Evolutionary conservation across 2,888 invertebrate species (phyloP), one percentile per base, ranked within the genome.

Genomic region (Gordius sp.): DNA sequence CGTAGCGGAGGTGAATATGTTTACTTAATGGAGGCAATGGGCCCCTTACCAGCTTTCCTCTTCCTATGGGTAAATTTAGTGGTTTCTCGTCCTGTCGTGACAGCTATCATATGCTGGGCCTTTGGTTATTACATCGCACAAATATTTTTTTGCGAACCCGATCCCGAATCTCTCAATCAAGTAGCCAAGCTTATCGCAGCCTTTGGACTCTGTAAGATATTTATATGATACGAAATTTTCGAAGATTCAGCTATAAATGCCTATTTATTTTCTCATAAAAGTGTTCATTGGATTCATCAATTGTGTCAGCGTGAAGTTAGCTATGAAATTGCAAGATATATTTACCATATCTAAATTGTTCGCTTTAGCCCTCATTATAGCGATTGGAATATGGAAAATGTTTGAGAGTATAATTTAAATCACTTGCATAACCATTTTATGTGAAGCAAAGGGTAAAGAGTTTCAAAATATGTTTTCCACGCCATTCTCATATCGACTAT

Each of bases 241-340:
- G 39, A 33, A 33, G n/a, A 33, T 33, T 33, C 39, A 33, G n/a
- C 4, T 47, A 47, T n/a, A 47, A n/a, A 47, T n/a, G 20, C 20
- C 20, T 47, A 23, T 47, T 20, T 18, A 47, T 47, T n/a, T n/a
- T 47, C 4, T 47, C n/a, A n/a, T n/a, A n/a, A 8, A 18, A 47
- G 47, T 47, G 8, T 20, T 47, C 4, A 4, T 47, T 18, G 23
- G 16, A 4, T 47, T n/a, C 47, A 8, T 47, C 13, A 91, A 91
- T 73, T 89, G 89, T 72, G 85, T 82, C 78, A 83, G 85, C 63
- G 89, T 93, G 1, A 82, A 82, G 67, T 87, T 86, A 76, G 86
- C 91, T 0, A 89, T 89, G 1, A 73, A 80, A 60, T 87, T 91
- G 1, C 91, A 91, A 72, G 89, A 91, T 69, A 77, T 85, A 66